Conservation (phyloP, 2,113 vertebrate genomes). For the Coptodon bakossiorum region DNA sequence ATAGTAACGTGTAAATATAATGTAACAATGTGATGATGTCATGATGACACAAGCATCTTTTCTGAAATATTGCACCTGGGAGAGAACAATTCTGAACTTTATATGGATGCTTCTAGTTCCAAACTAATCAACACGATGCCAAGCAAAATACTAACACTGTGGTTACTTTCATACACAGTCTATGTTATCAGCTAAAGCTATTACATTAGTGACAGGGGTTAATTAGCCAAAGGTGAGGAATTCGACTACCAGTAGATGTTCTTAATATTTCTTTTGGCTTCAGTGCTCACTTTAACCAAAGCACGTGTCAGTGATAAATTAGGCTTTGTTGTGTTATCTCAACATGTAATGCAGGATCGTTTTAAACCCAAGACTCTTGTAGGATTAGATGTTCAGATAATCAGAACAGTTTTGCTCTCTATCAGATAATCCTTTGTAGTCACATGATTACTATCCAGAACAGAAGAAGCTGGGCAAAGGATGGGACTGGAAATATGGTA, state of each 20-base stretch:
- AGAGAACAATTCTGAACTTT: background rate
- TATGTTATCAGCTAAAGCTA: too few species aligned
- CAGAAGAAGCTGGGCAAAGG: background rate
- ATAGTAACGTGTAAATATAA: background rate
- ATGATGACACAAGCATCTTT: background rate
- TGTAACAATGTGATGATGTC: background rate
- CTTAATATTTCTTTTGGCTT: background rate
- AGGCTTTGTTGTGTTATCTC: background rate
- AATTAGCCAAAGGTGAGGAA: background rate
- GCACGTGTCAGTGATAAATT: background rate
- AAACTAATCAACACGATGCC: too few species aligned
- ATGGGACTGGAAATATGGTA: background rate
- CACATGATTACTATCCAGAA: background rate
- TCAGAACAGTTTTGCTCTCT: background rate
- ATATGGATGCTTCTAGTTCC: background rate
- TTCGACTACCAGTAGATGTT: background rate
- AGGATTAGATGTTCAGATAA: background rate
- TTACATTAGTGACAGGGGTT: background rate
- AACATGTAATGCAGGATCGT: background rate
- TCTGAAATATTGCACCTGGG: background rate
- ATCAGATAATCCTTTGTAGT: background rate
- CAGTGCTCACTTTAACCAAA: background rate
- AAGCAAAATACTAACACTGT: too few species aligned
- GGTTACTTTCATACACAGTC: too few species aligned
- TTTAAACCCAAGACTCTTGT: background rate